Base-by-base conservation (phyloP, 2,113 vertebrate genomes). In the Alexandromys fortis region DNA sequence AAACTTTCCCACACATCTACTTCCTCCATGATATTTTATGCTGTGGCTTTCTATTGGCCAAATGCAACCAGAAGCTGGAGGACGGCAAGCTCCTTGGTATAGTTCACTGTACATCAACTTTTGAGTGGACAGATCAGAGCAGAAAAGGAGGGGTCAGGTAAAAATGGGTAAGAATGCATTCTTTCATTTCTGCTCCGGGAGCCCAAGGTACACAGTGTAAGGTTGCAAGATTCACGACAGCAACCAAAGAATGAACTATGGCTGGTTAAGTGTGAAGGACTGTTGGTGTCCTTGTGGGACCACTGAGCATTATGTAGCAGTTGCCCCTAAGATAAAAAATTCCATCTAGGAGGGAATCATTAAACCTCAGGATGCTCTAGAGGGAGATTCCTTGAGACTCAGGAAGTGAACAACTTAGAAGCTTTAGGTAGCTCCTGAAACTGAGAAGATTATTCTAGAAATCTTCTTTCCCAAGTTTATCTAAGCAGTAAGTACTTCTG, bases 141-240 rank as follows among this genome's bases (percentile, higher is more conserved):
- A 9, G n/a, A 81, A 55, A 79, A 75, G 75, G 26, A 28, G 45
- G 24, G 9, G 10, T 86, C 24, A 52, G 19, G 42, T 61, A 5
- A 70, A 22, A 61, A 33, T n/a, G 9, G 28, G 10, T 42, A 16
- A 93, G 49, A 78, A 92, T 22, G 1, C 21, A 10, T 38, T 42
- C 16, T 73, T 86, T 79, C 30, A 45, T 67, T 92, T 81, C 70
- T 92, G 47, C 47, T 58, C 21, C 6, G 1, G 35, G 45, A 77
- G 58, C 30, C 42, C 24, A 12, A 28, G 9, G 2, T 22, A 28
- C 4, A 19, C 2, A 21, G 9, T 2, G 0, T 17, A 76, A 78
- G 78, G 45, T 21, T 58, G 58, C 6, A 73, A 75, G 12, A 68
- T 21, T 95, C 89, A 58, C 13, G 88, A 38, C 42, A 61, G 77